Evolutionary conservation across 2,113 vertebrate species (phyloP), one percentile per base, ranked within the genome.

Genomic region (Deroptyus accipitrinus): DNA sequence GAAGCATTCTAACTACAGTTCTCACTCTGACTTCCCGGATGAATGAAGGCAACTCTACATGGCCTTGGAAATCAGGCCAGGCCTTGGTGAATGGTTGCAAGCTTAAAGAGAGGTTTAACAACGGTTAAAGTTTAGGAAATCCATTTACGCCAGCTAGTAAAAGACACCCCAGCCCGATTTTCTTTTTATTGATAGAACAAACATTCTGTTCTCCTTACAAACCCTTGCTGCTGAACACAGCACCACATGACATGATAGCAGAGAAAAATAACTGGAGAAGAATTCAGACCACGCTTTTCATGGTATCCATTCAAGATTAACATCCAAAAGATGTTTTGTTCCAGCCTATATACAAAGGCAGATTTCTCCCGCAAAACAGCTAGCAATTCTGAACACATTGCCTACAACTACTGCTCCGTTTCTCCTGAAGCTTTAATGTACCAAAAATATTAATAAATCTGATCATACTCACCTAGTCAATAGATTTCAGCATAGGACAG

Each of bases 391-490:
- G 35, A 80, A 31, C 55, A 37, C 42, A 17, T n/a, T 28, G 67
- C 52, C 90, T n/a, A 41, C 13, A 6, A 7, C 42, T 17, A 14
- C 31, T 27, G 4, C 10, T 55, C 37, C 19, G 6, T 22, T 30
- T 75, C 41, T 83, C 48, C 63, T 27, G 44, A 80, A 66, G 63
- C 62, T 73, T 86, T 44, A 90, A 44, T 16, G 59, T 48, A 64
- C 8, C 31, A 64, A 83, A 54, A 7, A 15, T 0, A 52, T 41
- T 18, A 76, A 79, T 44, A 79, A 64, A 82, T 79, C 18, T 68
- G 84, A 51, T 75, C 23, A 88, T 76, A 96, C 92, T 98, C 96
- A 98, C 98, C 98, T 97, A 41, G 31, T 28, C 68, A 81, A 19
- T 62, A 67, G 61, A 83, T 57, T 66, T 75, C 94, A 78, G 86